Percentiles rank a stretch among this genome's conserved stretches.
Conservation (phyloP, 1,140 invertebrate genomes). For the Conus ventricosus region DNA sequence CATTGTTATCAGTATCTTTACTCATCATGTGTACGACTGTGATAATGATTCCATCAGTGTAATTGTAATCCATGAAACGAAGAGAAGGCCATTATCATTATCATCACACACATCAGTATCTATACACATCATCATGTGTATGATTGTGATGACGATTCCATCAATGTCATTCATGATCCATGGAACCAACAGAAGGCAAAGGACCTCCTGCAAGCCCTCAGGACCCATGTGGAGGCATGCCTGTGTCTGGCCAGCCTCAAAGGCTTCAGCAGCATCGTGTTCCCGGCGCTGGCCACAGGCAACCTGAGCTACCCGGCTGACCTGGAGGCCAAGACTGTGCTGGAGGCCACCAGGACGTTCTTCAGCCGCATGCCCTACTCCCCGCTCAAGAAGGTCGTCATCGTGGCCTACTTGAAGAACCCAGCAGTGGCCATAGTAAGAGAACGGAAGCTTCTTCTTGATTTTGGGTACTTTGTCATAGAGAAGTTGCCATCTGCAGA, state of each 20-base stretch:
- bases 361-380: neutral
- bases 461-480: neutral
- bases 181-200: neutral
- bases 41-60: too few relatives aligned
- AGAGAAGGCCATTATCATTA: too few relatives aligned
- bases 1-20: too few relatives aligned
- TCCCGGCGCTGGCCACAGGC: neutral
- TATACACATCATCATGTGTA: too few relatives aligned
- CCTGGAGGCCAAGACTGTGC: neutral
- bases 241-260: conserved; percentile 2
- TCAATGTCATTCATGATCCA: too few relatives aligned
- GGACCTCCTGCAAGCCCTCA: neutral
- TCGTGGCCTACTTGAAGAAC: neutral
- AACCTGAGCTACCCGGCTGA: neutral
- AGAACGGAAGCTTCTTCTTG: too few relatives aligned
- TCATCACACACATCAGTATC: too few relatives aligned
- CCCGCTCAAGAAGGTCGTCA: neutral
- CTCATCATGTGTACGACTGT: too few relatives aligned
- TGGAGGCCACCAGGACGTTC: neutral
- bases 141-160: too few relatives aligned
- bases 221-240: conserved; percentile 1
- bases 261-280: conserved; percentile 4
- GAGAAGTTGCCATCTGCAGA: neutral
- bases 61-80: too few relatives aligned
- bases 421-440: neutral